Evolutionary conservation across 2,888 invertebrate species (phyloP), one percentile per base, ranked within the genome.

Genomic region (Netelia inedita): DNA sequence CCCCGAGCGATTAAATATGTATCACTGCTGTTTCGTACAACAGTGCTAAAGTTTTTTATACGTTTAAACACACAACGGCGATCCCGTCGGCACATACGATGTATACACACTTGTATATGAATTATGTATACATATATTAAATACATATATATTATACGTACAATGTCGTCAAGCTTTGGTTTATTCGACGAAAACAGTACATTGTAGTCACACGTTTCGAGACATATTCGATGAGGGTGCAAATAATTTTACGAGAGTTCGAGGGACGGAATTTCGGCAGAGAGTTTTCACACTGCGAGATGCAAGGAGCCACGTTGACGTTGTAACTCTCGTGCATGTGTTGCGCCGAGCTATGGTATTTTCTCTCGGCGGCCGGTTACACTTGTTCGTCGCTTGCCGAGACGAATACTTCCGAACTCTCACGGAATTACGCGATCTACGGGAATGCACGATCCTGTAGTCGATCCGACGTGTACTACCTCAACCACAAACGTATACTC

Each of bases 371-470:
- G 66, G 68, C 80, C 83, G 80, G 80, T 72, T 46, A 43, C 61
- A 65, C 74, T 79, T 69, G 73, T 73, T 73, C 43, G 55, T 28
- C 50, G 41, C 35, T 35, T 46, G 21, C 1, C 43, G 23, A 50
- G 14, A 50, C 65, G 72, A 53, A 69, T 2, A 1, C 53, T 14
- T 28, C 19, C 83, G 83, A 84, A 14, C 21, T 5, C 19, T n/a
- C 5, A 61, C 83, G 83, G 53, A 73, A 61, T n/a, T 35, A 14
- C 72, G 73, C 83, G 83, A 83, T 19, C 46, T 5, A 14, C 43
- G 41, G 2, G 63, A 21, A 41, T 16, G n/a, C 8, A 6, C 41
- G 59, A 76, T 66, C 35, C 28, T 14, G 2, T 21, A 16, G 16
- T 10, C 19, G 59, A 79, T 57, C 35, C 55, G 35, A 19, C 23